Conservation (phyloP, 30 jellyfish, hydroid and myxozoan species). For the Nemopilema nomurai region DNA sequence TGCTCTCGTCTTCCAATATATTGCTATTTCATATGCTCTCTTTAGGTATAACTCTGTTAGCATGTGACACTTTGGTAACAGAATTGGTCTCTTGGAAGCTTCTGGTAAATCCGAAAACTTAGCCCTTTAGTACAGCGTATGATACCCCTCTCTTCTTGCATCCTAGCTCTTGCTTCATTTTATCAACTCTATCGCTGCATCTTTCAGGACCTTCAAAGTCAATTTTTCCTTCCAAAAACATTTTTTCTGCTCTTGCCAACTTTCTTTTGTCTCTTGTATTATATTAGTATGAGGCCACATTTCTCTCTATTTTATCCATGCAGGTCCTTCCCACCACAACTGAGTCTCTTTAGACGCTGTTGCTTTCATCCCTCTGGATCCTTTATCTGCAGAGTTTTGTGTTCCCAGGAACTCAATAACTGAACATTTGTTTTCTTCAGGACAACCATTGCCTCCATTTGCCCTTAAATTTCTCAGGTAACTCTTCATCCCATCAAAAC, state of each 20-base stretch:
- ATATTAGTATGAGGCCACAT: not conserved
- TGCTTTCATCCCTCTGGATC: too few relatives aligned
- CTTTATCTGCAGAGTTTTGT: too few relatives aligned
- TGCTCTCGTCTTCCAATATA: conserved; percentile 26
- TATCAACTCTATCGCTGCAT: conserved; percentile 19
- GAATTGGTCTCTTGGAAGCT: conserved; percentile 1
- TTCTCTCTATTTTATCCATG: too few relatives aligned
- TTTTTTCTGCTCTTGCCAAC: conserved; percentile 11
- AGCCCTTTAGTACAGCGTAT: not conserved
- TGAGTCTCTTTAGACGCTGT: too few relatives aligned
- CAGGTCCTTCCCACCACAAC: too few relatives aligned
- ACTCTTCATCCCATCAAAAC: too few relatives aligned
- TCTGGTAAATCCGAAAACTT: conserved; percentile 4
- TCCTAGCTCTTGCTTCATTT: conserved; percentile 1
- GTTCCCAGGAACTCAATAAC: too few relatives aligned
- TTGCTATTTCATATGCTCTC: conserved; percentile 11
- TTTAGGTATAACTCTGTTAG: conserved; percentile 16
- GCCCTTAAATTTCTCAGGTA: too few relatives aligned
- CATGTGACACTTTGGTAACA: conserved; percentile 13
- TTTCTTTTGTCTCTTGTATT: conserved; percentile 5
- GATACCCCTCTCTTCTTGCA: conserved; percentile 2
- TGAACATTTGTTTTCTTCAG: too few relatives aligned
- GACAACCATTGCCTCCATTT: too few relatives aligned
- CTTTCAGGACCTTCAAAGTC: not conserved
- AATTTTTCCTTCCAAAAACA: not conserved